Evolutionary conservation across 2,113 vertebrate genomes (phyloP).

Genomic region (Axis porcinus): DNA sequence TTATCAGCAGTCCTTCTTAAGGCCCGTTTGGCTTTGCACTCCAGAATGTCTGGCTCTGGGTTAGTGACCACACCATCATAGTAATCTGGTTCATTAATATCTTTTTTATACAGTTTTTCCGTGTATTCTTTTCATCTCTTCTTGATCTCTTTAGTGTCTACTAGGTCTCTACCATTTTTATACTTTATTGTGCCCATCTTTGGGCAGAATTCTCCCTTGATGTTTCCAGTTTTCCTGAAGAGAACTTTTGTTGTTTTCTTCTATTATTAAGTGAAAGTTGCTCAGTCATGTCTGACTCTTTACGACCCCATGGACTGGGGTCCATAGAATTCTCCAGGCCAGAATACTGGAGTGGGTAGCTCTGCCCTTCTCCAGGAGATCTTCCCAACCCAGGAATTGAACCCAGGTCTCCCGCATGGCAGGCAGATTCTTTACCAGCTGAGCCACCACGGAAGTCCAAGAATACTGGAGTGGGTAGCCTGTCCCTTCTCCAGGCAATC

Average conservation of each 20-base stretch:
- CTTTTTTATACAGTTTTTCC: neutral
- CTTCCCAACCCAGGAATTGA: neutral
- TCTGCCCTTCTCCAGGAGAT: neutral
- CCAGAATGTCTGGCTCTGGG: neutral
- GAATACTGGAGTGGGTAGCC: neutral
- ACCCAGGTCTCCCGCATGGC: neutral
- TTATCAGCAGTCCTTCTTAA: neutral
- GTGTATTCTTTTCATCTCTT: neutral
- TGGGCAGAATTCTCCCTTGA: neutral
- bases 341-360: neutral
- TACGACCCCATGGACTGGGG: neutral
- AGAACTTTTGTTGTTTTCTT: neutral
- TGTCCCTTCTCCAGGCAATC: neutral
- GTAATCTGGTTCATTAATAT: neutral
- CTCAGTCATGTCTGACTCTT: neutral
- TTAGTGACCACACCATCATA: neutral
- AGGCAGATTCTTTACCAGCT: neutral
- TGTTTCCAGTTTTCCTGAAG: neutral
- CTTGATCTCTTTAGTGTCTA: neutral
- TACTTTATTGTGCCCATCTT: neutral
- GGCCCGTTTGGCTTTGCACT: neutral
- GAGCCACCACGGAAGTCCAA: neutral
- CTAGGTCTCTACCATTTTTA: neutral
- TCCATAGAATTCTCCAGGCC: neutral
- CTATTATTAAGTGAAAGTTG: neutral